Base-by-base conservation (phyloP, 2,113 vertebrate genomes). In the Axis porcinus region DNA sequence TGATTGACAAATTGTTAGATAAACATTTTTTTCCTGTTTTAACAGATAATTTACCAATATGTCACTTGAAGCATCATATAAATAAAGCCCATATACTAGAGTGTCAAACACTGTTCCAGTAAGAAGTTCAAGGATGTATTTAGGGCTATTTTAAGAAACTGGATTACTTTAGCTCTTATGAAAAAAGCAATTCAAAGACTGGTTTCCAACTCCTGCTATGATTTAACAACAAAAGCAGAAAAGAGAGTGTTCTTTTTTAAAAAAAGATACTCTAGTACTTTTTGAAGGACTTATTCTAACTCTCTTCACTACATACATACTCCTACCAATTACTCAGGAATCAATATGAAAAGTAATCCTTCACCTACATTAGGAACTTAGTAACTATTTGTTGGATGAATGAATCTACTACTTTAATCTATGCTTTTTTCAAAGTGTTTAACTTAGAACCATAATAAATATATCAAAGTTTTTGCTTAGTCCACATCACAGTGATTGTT, bases 91-190 rank as follows among this genome's bases (percentile, higher is more conserved):
- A 50, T 43, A 62, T 58, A 89, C 70, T 76, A 81, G 36, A 96
- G 52, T 97, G 97, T 97, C 94, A 97, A 98, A 98, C 78, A 64
- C 12, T 91, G 36, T 91, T 96, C 89, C 95, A 95, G 64, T 97
- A 97, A 95, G 89, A 90, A 95, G 78, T 91, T 86, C 40, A 92
- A 97, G 82, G 88, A n/a, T 85, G 87, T 58, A 96, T 43, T 88
- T 60, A 81, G 74, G 82, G 36, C 74, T 96, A 45, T 86, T 94
- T 97, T 96, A 94, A 94, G 93, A 97, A 98, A 95, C 81, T 60
- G 58, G 70, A 97, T 84, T 64, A 94, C 90, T 97, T 96, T 96
- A 97, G 86, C 89, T 98, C 94, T 95, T 84, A 96, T 82, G 86
- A 87, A 97, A 86, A 91, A 96, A 86, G 74, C 76, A 95, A 94